Evolutionary conservation across 2,888 invertebrate genomes (phyloP), one percentile per base, ranked within the genome.

Genomic region (Cheilosia scutellata): DNA sequence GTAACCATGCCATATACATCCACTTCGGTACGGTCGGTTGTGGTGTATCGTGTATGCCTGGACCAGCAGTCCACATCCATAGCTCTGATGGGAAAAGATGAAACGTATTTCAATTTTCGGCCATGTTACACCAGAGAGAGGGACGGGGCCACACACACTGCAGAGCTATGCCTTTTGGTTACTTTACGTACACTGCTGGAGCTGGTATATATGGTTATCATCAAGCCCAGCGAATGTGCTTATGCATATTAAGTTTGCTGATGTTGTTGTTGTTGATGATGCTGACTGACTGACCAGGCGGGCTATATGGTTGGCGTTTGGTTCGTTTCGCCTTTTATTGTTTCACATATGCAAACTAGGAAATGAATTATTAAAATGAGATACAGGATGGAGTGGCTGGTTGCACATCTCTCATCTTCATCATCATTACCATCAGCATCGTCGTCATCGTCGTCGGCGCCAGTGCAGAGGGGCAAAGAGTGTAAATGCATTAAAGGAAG

Each of bases 321-420:
- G 25, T 74, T 74, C 60, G 79, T 75, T 74, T 74, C 79, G 79
- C 63, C 84, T 84, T 84, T 84, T 83, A 83, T 80, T 84, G 84
- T 75, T 80, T 80, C 84, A 75, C 80, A 80, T 80, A 84, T 84
- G 84, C 84, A 84, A 84, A 84, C 84, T 84, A 84, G 80, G 75
- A 84, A 84, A 84, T 84, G 84, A 84, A 84, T 84, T 84, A 84
- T 84, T 84, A 76, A 84, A 84, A 84, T 76, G 80, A 84, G 80
- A 84, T 80, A 76, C 84, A 71, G 75, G 72, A 79, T 75, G 53
- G 70, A 84, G 84, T 80, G 80, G 75, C 70, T 80, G 80, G 60
- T 51, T 65, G 70, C 60, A 79, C 65, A 75, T 82, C 55, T 37
- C 55, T 63, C 68, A 57, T 42, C 58, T 20, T 62, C 71, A 66